Base-by-base conservation (phyloP, 2,888 invertebrate species). In the Hypselothyrea guttata region DNA sequence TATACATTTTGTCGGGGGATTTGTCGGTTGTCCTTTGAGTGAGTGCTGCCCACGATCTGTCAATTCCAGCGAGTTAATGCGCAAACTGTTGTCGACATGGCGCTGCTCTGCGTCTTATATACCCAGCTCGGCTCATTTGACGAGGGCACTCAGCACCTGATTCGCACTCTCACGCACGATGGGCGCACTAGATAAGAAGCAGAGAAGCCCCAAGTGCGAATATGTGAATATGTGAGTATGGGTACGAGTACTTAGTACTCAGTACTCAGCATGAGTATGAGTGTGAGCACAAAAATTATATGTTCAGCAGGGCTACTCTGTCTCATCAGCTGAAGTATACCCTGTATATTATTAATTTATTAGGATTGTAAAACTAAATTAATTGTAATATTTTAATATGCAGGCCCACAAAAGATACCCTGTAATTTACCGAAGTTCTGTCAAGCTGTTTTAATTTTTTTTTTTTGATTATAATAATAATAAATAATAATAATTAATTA, bases 181-280 rank as follows among this genome's bases (percentile, higher is more conserved):
- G 86, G 85, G 87, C 84, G 87, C 85, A 75, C 85, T 85, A 86
- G 86, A 86, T 86, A 86, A 78, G 82, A 69, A 55, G 54, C 71
- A 57, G 72, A 70, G 70, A 22, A 70, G 70, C 72, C 62, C 70
- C 73, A 71, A 74, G 81, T 77, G 75, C 78, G 64, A 72, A 62
- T 47, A n/a, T 65, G 9, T 11, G 15, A 7, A 16, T 18, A 16
- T 18, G 15, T 18, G 18, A 16, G 38, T 38, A 7, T 18, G 37
- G 16, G 37, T 18, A 37, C 7, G 34, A 34, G 34, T 34, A 33
- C 34, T 34, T 7, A 34, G 28, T 28, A 22, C 8, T 28, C 5
- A 28, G 28, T 28, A 44, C 22, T 45, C 55, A 54, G 54, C 63
- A 59, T 52, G 45, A 47, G 53, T 64, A 33, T 9, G 12, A 4